Conservation (phyloP, 2,888 invertebrate genomes). For the Sphaerophoria taeniata region DNA sequence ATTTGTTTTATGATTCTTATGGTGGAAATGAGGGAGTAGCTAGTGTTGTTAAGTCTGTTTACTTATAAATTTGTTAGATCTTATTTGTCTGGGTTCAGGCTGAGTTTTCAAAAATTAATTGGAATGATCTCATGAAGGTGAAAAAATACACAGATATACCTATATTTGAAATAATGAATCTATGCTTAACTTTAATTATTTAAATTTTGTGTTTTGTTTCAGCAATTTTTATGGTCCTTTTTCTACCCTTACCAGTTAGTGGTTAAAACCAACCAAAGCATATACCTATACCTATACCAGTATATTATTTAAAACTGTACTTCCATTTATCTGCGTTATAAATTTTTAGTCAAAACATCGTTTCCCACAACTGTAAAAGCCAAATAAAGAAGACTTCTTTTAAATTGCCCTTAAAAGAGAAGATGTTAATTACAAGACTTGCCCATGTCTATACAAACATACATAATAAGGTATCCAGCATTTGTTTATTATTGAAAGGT, state of each 20-base stretch:
- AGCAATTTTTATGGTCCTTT: slow-evolving; percentile 3
- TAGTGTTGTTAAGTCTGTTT: neutral
- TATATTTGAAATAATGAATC: neutral
- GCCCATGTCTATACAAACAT: too few species aligned
- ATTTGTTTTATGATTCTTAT: slow-evolving; percentile 15
- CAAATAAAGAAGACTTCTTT: too few species aligned
- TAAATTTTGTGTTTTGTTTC: slow-evolving; percentile 10
- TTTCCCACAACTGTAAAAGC: too few species aligned
- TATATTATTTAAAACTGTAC: too few species aligned
- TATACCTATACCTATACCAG: too few species aligned
- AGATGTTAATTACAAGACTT: too few species aligned
- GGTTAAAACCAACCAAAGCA: too few species aligned
- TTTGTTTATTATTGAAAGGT: too few species aligned
- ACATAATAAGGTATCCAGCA: too few species aligned
- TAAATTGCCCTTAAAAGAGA: too few species aligned
- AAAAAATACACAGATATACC: neutral
- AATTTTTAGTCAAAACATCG: too few species aligned
- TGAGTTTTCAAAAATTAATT: slow-evolving; percentile 9
- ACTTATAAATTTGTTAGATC: neutral
- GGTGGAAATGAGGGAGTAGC: neutral
- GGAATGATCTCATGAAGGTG: slow-evolving; percentile 11
- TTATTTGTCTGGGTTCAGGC: neutral
- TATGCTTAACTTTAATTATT: slow-evolving; percentile 5
- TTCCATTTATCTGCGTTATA: too few species aligned
- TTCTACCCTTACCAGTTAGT: neutral